Percentiles rank a stretch among this genome's conserved stretches.
Conservation (phyloP, 2,888 invertebrate genomes). For the Eurytoma californica region DNA sequence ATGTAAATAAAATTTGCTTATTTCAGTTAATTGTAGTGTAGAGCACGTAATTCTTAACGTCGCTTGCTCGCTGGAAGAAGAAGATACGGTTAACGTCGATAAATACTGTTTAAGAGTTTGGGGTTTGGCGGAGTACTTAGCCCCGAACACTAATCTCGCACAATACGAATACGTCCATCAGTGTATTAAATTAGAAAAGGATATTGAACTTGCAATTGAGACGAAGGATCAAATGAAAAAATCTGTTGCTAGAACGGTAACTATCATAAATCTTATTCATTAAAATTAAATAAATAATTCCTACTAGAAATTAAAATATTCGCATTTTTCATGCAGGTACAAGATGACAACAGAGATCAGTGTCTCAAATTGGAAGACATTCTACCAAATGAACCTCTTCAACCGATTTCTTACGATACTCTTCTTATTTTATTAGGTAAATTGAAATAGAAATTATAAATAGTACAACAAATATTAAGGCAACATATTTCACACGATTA, state of each 20-base stretch:
- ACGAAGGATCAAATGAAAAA: slow-evolving; percentile 80
- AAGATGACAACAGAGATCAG: slow-evolving; percentile 88
- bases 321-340: slow-evolving; percentile 74
- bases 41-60: slow-evolving; percentile 91
- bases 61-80: slow-evolving; percentile 87
- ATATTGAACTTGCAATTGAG: slow-evolving; percentile 82
- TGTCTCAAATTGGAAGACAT: slow-evolving; percentile 87
- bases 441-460: neutral
- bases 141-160: slow-evolving; percentile 87
- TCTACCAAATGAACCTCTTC: slow-evolving; percentile 84
- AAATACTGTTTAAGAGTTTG: slow-evolving; percentile 84
- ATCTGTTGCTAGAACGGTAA: slow-evolving; percentile 85
- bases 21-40: slow-evolving; percentile 87
- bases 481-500: neutral
- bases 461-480: neutral
- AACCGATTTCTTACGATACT: slow-evolving; percentile 87
- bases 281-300: neutral
- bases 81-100: slow-evolving; percentile 80
- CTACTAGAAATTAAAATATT: neutral
- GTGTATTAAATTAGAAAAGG: slow-evolving; percentile 94
- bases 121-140: slow-evolving; percentile 92
- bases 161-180: slow-evolving; percentile 96
- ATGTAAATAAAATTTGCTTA: slow-evolving; percentile 50
- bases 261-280: slow-evolving; percentile 59
- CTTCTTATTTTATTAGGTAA: slow-evolving; percentile 89